phyloP scores from a whole-genome alignment of 2,113 vertebrate species.

The Zapornia atra region DNA sequence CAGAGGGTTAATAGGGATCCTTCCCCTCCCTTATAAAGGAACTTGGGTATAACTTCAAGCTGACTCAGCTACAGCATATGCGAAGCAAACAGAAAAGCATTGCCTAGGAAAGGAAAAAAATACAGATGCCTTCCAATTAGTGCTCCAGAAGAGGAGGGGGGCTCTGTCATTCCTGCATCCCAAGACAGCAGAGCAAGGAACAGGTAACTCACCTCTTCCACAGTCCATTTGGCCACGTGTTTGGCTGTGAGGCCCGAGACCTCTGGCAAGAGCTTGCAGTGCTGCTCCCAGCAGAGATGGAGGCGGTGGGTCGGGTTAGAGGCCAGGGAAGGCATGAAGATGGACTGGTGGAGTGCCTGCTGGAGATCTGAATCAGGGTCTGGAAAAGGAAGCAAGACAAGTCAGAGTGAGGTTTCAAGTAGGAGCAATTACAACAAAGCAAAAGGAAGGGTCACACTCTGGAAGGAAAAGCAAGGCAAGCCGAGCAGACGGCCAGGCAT shows the following conservation, averaged over 20 bases:
- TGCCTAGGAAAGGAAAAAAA: not conserved
- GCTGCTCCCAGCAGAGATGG: constrained; percentile 90
- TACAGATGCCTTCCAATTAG: not conserved
- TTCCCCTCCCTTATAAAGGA: not conserved
- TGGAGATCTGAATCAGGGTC: constrained; percentile 81
- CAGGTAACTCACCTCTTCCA: constrained; percentile 84
- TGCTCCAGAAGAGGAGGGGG: not conserved
- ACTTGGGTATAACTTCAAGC: constrained; percentile 9
- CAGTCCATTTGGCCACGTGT: constrained; percentile 87
- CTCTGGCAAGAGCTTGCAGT: constrained; percentile 89
- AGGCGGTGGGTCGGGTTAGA: constrained; percentile 82
- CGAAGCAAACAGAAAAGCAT: not conserved
- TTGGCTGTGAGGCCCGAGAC: constrained; percentile 87
- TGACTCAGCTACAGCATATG: not conserved
- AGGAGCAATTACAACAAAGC: not conserved
- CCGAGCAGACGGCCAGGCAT: not conserved
- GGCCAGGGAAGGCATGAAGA: constrained; percentile 86
- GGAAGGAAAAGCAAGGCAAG: not conserved
- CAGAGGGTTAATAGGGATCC: not conserved
- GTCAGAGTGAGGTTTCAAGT: not conserved
- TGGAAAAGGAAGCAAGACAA: not conserved
- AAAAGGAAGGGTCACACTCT: not conserved
- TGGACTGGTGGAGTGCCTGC: constrained; percentile 89
- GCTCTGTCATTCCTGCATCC: not conserved
- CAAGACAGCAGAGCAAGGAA: not conserved